A percentile compares a stretch with the other conserved stretches of the same genome.
phyloP scores from a whole-genome alignment of 2,113 vertebrate genomes.

The Brienomyrus longianalis region DNA sequence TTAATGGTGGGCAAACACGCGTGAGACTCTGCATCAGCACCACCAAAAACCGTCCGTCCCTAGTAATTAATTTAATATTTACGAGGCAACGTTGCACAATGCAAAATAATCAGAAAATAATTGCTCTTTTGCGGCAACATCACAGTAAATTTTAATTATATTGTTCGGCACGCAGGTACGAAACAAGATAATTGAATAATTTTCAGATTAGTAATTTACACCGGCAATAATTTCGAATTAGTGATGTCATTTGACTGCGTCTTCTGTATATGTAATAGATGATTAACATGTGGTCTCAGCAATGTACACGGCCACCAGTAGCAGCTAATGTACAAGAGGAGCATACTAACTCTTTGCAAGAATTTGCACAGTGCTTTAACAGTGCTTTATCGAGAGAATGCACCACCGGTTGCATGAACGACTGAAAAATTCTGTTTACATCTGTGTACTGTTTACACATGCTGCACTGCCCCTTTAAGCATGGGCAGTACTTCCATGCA shows the following conservation, averaged over 20 bases:
- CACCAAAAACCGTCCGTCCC: background rate
- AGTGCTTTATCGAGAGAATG: background rate
- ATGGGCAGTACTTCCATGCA: background rate
- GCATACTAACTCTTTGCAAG: background rate
- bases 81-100: background rate
- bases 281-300: background rate
- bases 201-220: conserved; percentile 1
- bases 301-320: background rate
- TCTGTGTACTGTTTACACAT: background rate
- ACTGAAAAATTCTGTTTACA: background rate
- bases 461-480: background rate
- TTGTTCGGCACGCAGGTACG: background rate
- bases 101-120: background rate
- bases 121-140: background rate
- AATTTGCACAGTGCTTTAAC: background rate
- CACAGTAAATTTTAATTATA: background rate
- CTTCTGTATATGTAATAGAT: too few relatives aligned
- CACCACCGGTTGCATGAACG: background rate
- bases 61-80: background rate
- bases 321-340: background rate
- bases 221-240: background rate
- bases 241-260: background rate
- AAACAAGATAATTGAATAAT: background rate
- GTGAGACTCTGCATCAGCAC: background rate
- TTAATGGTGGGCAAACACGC: background rate